Evolutionary conservation across 64 coral and sea anemone species (phyloP), one percentile per base, ranked within the genome.

Genomic region (Dendrophyllia cribrosa): DNA sequence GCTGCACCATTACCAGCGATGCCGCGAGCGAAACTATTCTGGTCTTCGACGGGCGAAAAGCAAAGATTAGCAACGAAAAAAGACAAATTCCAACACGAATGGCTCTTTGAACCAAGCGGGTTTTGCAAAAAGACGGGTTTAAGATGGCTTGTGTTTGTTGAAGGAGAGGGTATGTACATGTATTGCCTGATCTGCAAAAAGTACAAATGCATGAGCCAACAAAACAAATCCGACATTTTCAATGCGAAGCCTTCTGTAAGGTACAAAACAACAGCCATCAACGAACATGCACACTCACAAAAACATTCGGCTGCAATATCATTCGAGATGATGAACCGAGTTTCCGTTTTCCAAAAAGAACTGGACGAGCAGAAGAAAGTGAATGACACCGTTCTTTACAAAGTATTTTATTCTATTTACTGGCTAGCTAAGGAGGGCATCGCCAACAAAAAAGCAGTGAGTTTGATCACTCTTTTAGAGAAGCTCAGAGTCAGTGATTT

Each of bases 241-340:
- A 78, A 47, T 50, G 75, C 25, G 56, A 78, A 78, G 75, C 51
- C 51, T 53, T 53, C 51, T 53, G 51, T 53, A 53, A 85, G 81
- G 47, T 85, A 85, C 60, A 66, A 85, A 85, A 85, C 81, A 47
- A 66, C 81, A 66, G 81, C 81, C 64, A 85, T 85, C 81, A 85
- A 85, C 34, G 81, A 85, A 82, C 81, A 85, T 67, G 66, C 1
- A 85, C 51, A 53, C 4, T 53, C 51, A 9, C 51, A 53, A 9
- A 53, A 53, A 53, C 81, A 85, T 66, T 85, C 81, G 26, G 81
- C 81, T 19, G 81, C 81, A 85, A 85, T 85, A 46, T 66, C 59
- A 85, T 85, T 58, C 81, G 81, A 85, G 13, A 85, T 85, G 81
- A 85, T 85, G 81, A 85, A 85, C n/a, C 59, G 58, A 84, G 80